These are phyloP conservation scores for Genyomyrus donnyi DNA, from an alignment of 2,113 vertebrate genomes.

Conservation along the genomic window DNA sequence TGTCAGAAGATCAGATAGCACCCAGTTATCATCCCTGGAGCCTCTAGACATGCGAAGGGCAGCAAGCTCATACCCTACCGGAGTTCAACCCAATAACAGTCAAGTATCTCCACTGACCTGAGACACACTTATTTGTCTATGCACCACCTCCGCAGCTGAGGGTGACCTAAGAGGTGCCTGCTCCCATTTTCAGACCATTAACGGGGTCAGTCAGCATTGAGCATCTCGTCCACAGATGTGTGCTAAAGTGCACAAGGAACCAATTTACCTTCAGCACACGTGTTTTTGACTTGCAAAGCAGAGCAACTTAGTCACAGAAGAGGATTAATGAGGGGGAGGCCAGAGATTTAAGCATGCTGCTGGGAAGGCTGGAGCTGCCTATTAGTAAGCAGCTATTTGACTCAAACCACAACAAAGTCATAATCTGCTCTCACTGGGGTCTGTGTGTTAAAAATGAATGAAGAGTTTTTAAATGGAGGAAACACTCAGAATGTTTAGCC, in stretches of 20 bases:
- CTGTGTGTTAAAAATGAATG: background rate
- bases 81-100: background rate
- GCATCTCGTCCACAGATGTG: background rate
- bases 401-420: background rate
- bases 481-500: background rate
- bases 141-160: background rate
- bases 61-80: no score
- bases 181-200: background rate
- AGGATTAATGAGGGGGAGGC: background rate
- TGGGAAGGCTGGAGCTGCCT: background rate
- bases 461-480: background rate
- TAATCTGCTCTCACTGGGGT: background rate
- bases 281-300: background rate
- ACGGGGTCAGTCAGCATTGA: background rate
- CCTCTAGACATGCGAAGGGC: background rate
- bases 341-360: background rate
- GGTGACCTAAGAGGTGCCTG: background rate
- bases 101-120: background rate
- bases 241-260: background rate
- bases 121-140: background rate
- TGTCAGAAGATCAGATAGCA: background rate
- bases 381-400: background rate
- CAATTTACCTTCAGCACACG: background rate
- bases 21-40: background rate
- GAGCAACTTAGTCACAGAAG: background rate